Evolutionary conservation across 2,113 vertebrate genomes (phyloP).

Genomic region (Nestor notabilis): DNA sequence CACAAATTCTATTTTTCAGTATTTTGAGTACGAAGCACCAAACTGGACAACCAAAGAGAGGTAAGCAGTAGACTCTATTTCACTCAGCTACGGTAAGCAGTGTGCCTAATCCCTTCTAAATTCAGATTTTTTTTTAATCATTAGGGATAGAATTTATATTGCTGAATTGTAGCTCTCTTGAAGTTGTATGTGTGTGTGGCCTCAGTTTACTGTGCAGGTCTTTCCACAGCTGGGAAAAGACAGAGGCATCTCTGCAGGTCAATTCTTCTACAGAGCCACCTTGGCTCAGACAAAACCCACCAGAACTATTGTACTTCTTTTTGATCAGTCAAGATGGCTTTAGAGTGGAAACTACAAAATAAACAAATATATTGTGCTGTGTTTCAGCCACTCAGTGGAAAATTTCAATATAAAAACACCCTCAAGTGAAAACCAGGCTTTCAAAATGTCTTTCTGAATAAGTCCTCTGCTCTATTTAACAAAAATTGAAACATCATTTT

Average conservation of each 20-base stretch:
- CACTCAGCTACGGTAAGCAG: neutral
- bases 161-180: neutral
- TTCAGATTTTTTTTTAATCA: neutral
- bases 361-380: neutral
- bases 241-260: neutral
- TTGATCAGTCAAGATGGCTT: neutral
- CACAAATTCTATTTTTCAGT: neutral
- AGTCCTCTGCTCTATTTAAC: neutral
- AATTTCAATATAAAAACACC: neutral
- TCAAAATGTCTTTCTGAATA: neutral
- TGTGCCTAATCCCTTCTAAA: neutral
- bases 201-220: rapidly evolving
- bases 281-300: neutral
- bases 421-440: neutral
- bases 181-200: neutral
- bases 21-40: neutral
- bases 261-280: neutral
- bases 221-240: neutral
- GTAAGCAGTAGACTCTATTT: neutral
- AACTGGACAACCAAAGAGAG: neutral
- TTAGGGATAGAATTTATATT: neutral
- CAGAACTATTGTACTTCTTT: neutral
- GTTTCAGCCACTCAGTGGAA: neutral
- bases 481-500: neutral
- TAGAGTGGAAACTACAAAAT: neutral